Evolutionary conservation across 2,797 vertebrate genomes (phyloP).

Genomic region (Hirundo rustica): DNA sequence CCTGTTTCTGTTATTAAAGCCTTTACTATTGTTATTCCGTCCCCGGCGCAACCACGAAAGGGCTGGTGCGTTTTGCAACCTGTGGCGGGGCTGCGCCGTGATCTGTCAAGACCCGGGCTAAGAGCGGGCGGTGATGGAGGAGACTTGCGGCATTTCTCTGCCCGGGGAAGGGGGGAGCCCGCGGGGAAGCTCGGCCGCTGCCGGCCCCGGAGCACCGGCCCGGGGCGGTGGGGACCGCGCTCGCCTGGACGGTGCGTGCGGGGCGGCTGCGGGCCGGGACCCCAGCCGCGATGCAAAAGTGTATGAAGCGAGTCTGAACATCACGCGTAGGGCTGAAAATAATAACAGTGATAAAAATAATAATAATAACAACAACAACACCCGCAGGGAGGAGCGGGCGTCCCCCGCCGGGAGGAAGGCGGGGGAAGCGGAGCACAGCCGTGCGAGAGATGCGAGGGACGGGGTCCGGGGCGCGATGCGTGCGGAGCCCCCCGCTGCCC

Average conservation of each 20-base stretch:
- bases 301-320: background rate
- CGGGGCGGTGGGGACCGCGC: background rate
- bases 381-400: background rate
- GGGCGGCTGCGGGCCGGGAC: background rate
- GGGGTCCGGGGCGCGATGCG: background rate
- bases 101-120: slow-evolving; percentile 47
- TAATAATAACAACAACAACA: background rate
- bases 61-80: slow-evolving; percentile 70
- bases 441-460: background rate
- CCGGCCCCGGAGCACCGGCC: background rate
- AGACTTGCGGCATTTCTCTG: slow-evolving; percentile 27
- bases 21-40: background rate
- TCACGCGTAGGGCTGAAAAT: background rate
- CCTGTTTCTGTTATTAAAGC: background rate
- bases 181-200: background rate
- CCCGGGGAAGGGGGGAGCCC: background rate
- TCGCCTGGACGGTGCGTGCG: background rate
- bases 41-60: slow-evolving; percentile 42
- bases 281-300: background rate
- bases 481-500: slow-evolving; percentile 2
- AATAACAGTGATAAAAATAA: background rate
- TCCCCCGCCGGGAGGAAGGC: background rate
- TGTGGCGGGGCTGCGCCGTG: slow-evolving; percentile 66
- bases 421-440: background rate
- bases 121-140: slow-evolving; percentile 43